Percentiles rank a stretch among this genome's conserved stretches.
phyloP scores from a whole-genome alignment of 2,888 invertebrate genomes.

The Unio pictorum region DNA sequence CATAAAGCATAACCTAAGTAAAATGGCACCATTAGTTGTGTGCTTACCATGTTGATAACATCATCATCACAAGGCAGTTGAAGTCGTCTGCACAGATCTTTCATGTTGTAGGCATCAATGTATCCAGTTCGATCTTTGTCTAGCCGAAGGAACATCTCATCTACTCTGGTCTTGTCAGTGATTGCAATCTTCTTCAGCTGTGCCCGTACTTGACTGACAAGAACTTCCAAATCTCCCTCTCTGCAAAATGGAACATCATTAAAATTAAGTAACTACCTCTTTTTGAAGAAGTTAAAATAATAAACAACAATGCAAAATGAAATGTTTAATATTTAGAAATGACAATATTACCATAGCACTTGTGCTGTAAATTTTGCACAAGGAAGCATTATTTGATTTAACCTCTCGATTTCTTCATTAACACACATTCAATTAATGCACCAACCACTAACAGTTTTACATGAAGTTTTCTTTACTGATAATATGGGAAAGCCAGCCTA shows the following conservation, averaged over 20 bases:
- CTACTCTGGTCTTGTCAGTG: slow-evolving; percentile 67
- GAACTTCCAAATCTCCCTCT: slow-evolving; percentile 60
- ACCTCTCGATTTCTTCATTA: too few relatives aligned
- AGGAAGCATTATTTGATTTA: too few relatives aligned
- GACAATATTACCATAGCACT: not conserved
- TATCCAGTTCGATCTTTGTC: slow-evolving; percentile 67
- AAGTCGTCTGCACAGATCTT: slow-evolving; percentile 64
- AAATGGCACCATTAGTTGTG: not conserved
- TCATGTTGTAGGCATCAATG: slow-evolving; percentile 66
- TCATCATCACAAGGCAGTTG: slow-evolving; percentile 70
- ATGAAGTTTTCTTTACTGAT: too few relatives aligned
- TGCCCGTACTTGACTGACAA: slow-evolving; percentile 67
- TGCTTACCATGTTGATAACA: slow-evolving; percentile 67
- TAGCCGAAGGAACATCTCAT: slow-evolving; percentile 70
- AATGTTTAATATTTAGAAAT: slow-evolving; percentile 1
- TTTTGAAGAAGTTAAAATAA: not conserved
- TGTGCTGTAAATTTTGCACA: too few relatives aligned
- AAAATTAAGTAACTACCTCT: not conserved
- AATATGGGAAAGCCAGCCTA: too few relatives aligned
- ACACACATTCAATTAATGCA: too few relatives aligned
- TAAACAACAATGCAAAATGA: not conserved
- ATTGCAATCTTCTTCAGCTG: slow-evolving; percentile 71
- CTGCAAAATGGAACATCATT: slow-evolving; percentile 25
- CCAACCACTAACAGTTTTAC: too few relatives aligned
- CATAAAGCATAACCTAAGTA: not conserved